Conservation (phyloP, 1,140 invertebrate species). For the Drosophila subobscura region DNA sequence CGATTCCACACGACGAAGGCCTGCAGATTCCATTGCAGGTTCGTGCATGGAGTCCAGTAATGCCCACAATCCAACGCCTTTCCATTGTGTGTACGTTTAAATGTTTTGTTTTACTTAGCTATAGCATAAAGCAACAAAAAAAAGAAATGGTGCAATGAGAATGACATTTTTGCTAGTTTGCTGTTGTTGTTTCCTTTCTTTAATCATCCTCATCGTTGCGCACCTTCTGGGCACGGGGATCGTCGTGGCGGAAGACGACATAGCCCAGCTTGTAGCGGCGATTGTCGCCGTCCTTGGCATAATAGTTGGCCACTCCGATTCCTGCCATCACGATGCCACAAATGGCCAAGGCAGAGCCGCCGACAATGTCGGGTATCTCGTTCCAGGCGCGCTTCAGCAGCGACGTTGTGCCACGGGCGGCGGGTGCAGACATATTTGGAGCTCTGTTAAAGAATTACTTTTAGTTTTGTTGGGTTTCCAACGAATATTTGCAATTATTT, state of each 20-base stretch:
- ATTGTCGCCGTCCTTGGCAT: constrained; percentile 87
- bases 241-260: constrained; percentile 87
- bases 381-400: constrained; percentile 86
- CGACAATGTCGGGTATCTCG: constrained; percentile 88
- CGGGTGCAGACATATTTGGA: constrained; percentile 69
- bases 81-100: constrained; percentile 13
- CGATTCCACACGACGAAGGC: constrained; percentile 34
- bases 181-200: constrained; percentile 11
- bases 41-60: constrained; percentile 19
- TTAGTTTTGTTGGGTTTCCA: not conserved
- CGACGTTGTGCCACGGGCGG: constrained; percentile 63
- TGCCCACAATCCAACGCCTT: not conserved
- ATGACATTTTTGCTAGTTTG: constrained; percentile 15
- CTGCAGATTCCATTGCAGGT: constrained; percentile 30
- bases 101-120: constrained; percentile 65
- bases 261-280: constrained; percentile 86
- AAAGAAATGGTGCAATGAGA: constrained; percentile 12
- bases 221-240: constrained; percentile 85
- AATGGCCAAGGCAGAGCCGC: constrained; percentile 84
- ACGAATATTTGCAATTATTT: constrained; percentile 35
- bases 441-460: constrained; percentile 9
- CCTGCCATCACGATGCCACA: constrained; percentile 84
- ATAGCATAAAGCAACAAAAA: constrained; percentile 49
- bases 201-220: constrained; percentile 82
- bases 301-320: constrained; percentile 85